phyloP scores from a whole-genome alignment of 2,888 invertebrate species.

The Drosophila prostipennis region DNA sequence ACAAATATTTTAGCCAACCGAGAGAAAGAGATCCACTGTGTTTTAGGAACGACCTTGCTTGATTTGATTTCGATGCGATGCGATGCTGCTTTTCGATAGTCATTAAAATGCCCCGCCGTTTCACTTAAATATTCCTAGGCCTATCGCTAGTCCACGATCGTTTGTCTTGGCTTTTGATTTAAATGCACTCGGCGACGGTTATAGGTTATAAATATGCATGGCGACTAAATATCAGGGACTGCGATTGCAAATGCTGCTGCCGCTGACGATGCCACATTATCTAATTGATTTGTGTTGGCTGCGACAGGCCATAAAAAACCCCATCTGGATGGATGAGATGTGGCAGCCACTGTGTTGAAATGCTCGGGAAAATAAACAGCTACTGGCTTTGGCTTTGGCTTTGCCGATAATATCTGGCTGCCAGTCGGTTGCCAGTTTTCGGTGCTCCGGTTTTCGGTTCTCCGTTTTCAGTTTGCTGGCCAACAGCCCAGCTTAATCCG shows the following conservation, averaged over 20 bases:
- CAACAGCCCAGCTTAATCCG: constrained; percentile 37
- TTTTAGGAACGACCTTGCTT: constrained; percentile 62
- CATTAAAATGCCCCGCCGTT: constrained; percentile 68
- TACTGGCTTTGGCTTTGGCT: constrained; percentile 57
- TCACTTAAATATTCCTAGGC: constrained; percentile 54
- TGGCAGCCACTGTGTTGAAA: constrained; percentile 49
- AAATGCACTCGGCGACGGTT: constrained; percentile 71
- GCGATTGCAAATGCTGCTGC: constrained; percentile 33
- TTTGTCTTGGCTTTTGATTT: constrained; percentile 70
- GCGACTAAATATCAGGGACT: constrained; percentile 13
- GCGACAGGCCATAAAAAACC: constrained; percentile 52
- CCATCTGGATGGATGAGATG: constrained; percentile 18
- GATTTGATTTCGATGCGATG: constrained; percentile 67
- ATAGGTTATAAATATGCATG: constrained; percentile 71
- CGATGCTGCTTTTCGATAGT: constrained; percentile 45
- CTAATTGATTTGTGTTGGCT: constrained; percentile 60
- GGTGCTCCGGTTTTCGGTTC: constrained; percentile 1
- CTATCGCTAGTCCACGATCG: constrained; percentile 43
- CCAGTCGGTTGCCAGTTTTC: constrained; percentile 24
- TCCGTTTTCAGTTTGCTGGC: constrained; percentile 17
- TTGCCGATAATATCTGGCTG: constrained; percentile 32
- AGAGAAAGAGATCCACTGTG: constrained; percentile 18
- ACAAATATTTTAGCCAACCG: neutral
- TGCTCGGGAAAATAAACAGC: constrained; percentile 50
- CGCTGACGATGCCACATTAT: constrained; percentile 38